Conservation (phyloP, 2,888 invertebrate species). For the Erpobdella octoculata region DNA sequence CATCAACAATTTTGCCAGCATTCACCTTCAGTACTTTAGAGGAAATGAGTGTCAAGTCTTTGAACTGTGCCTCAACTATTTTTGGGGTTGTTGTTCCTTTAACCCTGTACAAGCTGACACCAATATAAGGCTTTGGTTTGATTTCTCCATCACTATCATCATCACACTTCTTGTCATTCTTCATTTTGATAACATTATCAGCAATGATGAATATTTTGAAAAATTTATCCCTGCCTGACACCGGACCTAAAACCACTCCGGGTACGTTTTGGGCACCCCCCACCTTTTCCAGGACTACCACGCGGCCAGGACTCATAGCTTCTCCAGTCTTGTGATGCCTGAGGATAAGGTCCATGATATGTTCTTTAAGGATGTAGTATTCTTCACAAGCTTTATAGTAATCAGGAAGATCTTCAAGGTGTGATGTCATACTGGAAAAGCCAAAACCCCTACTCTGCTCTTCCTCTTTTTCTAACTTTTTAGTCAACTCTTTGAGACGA, state of each 20-base stretch:
- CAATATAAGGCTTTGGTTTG: neutral
- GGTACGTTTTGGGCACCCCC: conserved; percentile 39
- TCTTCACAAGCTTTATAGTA: conserved; percentile 47
- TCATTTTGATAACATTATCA: no score
- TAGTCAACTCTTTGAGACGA: conserved; percentile 21
- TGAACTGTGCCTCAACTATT: conserved; percentile 55
- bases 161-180: no score
- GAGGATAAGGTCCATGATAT: conserved; percentile 40
- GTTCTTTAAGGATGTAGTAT: conserved; percentile 40
- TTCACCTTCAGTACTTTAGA: conserved; percentile 65
- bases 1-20: conserved; percentile 63
- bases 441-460: no score
- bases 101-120: neutral
- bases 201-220: conserved; percentile 42
- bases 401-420: conserved; percentile 43
- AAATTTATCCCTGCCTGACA: conserved; percentile 40
- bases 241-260: conserved; percentile 42
- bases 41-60: conserved; percentile 47
- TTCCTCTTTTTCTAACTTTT: neutral
- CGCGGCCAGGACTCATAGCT: conserved; percentile 64
- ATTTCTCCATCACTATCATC: no score
- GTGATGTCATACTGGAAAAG: conserved; percentile 34
- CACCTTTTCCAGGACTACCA: conserved; percentile 60
- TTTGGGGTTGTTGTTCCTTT: conserved; percentile 64
- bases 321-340: conserved; percentile 54